phyloP scores from a whole-genome alignment of 1,140 invertebrate species.

The Galendromus occidentalis region DNA sequence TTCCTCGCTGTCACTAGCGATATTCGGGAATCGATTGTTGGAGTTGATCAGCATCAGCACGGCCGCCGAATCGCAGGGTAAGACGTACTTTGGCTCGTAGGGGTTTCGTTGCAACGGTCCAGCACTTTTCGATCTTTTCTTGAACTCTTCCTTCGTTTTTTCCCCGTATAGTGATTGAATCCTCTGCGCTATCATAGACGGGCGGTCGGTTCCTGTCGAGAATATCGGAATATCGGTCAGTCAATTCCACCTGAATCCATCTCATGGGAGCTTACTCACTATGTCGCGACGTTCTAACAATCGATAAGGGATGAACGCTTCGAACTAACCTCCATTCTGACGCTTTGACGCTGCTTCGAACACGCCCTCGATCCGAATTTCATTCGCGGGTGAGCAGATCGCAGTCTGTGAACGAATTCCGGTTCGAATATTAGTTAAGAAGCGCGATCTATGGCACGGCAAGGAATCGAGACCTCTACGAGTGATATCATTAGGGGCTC shows the following conservation, averaged over 20 bases:
- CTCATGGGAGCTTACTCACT: not conserved
- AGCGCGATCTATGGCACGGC: too few species aligned
- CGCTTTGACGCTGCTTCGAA: not conserved
- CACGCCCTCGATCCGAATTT: not conserved
- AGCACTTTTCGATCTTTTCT: slow-evolving; percentile 5
- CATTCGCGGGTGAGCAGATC: not conserved
- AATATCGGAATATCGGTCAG: not conserved
- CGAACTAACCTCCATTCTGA: slow-evolving; percentile 1
- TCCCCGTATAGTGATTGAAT: not conserved
- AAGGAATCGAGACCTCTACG: too few species aligned
- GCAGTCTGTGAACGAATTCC: not conserved
- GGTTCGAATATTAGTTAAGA: too few species aligned
- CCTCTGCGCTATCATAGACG: slow-evolving; percentile 4
- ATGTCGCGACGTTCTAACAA: too few species aligned
- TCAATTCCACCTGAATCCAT: not conserved
- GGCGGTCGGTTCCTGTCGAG: not conserved
- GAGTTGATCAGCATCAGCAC: too few species aligned
- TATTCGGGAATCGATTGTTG: too few species aligned
- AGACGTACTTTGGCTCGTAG: not conserved
- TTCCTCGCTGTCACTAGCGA: not conserved
- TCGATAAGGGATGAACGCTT: too few species aligned
- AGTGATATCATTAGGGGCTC: too few species aligned
- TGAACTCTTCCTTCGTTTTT: slow-evolving; percentile 6
- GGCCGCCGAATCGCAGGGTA: too few species aligned
- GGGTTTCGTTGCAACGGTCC: not conserved